A percentile compares a stretch with the other conserved stretches of the same genome.
Evolutionary conservation across 2,888 invertebrate genomes (phyloP).

Genomic region (Pandemis heparana): DNA sequence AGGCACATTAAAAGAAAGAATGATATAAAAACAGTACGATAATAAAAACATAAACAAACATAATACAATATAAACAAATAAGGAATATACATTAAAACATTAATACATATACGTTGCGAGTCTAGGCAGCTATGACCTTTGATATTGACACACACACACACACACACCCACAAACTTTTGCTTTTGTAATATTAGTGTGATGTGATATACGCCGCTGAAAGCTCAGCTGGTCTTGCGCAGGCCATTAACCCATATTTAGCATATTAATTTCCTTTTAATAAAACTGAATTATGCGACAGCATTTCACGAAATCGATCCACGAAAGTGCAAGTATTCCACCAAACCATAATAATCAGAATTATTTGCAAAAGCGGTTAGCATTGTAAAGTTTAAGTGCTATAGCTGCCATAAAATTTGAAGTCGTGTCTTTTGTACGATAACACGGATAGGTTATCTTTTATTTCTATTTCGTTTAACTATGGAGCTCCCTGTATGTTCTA

Average conservation of each 20-base stretch:
- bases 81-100: too few species aligned
- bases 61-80: too few species aligned
- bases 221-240: background rate
- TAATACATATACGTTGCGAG: too few species aligned
- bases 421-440: constrained; percentile 57
- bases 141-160: too few species aligned
- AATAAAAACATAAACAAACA: too few species aligned
- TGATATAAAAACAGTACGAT: too few species aligned
- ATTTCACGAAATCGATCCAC: constrained; percentile 88
- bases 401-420: constrained; percentile 54
- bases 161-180: too few species aligned
- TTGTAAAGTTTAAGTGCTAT: constrained; percentile 66
- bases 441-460: constrained; percentile 62
- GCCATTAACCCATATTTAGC: constrained; percentile 85
- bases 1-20: too few species aligned
- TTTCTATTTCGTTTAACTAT: constrained; percentile 66
- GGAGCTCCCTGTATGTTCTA: constrained; percentile 88
- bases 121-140: too few species aligned
- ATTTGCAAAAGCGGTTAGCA: constrained; percentile 65
- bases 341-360: constrained; percentile 70
- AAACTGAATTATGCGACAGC: constrained; percentile 90
- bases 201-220: background rate
- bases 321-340: constrained; percentile 89
- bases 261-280: constrained; percentile 90
- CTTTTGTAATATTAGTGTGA: too few species aligned